Base-by-base conservation (phyloP, 1,140 invertebrate genomes). In the Pachyrhynchus sulphureomaculatus region DNA sequence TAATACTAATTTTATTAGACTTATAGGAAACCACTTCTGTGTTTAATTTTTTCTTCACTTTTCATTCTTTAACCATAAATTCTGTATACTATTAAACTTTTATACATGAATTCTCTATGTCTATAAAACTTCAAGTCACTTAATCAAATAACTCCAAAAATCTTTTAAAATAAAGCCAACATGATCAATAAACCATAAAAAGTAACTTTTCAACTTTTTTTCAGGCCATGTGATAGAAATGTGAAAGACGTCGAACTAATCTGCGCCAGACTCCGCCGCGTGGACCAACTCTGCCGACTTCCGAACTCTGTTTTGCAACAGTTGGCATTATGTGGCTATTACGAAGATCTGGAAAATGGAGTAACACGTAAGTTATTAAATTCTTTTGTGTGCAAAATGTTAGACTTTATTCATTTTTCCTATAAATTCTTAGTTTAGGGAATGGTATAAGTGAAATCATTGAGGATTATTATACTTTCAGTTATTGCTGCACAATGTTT, bases 341-440 rank as follows among this genome's bases (percentile, higher is more conserved):
- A 90, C 76, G 89, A 91, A 74, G 86, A 89, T 70, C 75, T 91
- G 59, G 89, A 91, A 68, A 86, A 87, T 75, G 88, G 87, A 47
- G 86, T 91, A 9, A 90, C 88, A 64, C 76, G 89, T 91, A 78
- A 88, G 88, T 84, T 42, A 18, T 42, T 42, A 18, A 18, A 6
- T 37, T 13, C n/a, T 18, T 37, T 37, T 37, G 6, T 37, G n/a
- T 37, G 5, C 12, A 32, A 32, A 5, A 12, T 32, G 29, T 6
- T 6, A 32, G 12, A 5, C 12, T 32, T 32, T 32, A 12, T 5
- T 5, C 12, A 32, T 5, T 32, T 5, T 32, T n/a, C n/a, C n/a
- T n/a, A n/a, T n/a, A n/a, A n/a, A n/a, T n/a, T n/a, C n/a, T n/a
- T n/a, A n/a, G n/a, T n/a, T n/a, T n/a, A n/a, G n/a, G n/a, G n/a